phyloP scores from a whole-genome alignment of 2,113 vertebrate genomes.

The Phainopepla nitens region DNA sequence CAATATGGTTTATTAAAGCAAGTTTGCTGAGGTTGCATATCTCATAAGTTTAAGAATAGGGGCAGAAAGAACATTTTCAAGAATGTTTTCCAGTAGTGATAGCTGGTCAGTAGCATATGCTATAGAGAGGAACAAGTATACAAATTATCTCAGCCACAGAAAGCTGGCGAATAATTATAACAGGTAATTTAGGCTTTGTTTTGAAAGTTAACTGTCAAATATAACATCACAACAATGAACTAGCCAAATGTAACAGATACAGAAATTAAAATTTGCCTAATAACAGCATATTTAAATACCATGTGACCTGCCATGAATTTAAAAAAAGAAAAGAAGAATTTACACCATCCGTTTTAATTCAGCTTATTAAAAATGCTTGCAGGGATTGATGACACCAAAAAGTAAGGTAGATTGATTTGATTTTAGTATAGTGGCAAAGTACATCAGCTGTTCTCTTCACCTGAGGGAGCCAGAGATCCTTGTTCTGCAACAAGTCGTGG shows the following conservation, averaged over 20 bases:
- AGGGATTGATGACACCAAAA: not conserved
- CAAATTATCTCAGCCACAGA: not conserved
- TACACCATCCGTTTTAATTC: not conserved
- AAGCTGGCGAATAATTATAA: not conserved
- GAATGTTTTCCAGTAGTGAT: not conserved
- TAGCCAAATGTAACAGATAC: not conserved
- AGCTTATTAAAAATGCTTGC: not conserved
- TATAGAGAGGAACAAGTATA: not conserved
- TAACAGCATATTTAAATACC: not conserved
- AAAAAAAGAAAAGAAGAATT: not conserved
- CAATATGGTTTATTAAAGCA: not conserved
- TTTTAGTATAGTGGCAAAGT: not conserved
- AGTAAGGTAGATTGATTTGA: not conserved
- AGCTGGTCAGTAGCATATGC: not conserved
- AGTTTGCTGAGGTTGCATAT: not conserved
- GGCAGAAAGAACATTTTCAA: not conserved
- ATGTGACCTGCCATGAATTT: not conserved
- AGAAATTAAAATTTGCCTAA: not conserved
- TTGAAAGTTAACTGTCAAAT: not conserved
- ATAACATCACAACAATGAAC: not conserved
- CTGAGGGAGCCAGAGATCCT: conserved; percentile 44
- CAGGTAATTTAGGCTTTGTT: not conserved
- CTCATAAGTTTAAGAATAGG: not conserved
- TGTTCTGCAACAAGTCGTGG: not conserved
- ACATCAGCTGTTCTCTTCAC: conserved; percentile 1